These are phyloP conservation scores for Gambusia yucatana DNA, from an alignment of 2,797 vertebrate species.

Conservation along the genomic window DNA sequence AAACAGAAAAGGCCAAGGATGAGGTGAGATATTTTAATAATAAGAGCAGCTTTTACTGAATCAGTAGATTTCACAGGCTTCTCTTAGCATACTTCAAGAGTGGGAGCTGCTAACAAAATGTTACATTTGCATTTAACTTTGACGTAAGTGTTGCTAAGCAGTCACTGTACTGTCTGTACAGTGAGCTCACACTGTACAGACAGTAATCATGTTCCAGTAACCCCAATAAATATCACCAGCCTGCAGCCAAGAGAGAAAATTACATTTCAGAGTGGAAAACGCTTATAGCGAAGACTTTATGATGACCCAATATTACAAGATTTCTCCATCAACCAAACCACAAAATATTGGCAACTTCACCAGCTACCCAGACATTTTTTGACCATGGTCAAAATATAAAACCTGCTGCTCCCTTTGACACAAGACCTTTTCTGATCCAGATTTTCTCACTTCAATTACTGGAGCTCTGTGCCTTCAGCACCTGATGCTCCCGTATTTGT, in stretches of 20 bases:
- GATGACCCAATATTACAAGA: constrained; percentile 11
- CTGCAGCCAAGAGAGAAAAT: neutral
- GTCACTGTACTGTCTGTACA: neutral
- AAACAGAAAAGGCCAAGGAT: constrained; percentile 35
- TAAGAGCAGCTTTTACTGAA: constrained; percentile 40
- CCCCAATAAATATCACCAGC: constrained; percentile 15
- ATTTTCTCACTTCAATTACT: constrained; percentile 20
- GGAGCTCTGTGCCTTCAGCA: constrained; percentile 32
- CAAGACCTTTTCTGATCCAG: constrained; percentile 31
- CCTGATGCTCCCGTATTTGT: constrained; percentile 46
- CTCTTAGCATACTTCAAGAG: constrained; percentile 31
- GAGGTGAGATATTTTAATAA: constrained; percentile 41
- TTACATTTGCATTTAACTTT: constrained; percentile 52
- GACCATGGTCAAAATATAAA: constrained; percentile 38
- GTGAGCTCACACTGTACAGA: constrained; percentile 25
- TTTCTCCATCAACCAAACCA: constrained; percentile 13
- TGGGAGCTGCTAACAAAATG: constrained; percentile 46
- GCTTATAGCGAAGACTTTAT: constrained; percentile 18
- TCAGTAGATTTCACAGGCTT: constrained; percentile 24
- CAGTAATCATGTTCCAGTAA: constrained; percentile 20
- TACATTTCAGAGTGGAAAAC: neutral
- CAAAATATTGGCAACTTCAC: constrained; percentile 19
- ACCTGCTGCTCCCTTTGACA: constrained; percentile 39
- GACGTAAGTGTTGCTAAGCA: constrained; percentile 52
- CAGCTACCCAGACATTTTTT: constrained; percentile 10